A percentile compares a stretch with the other conserved stretches of the same genome.
These are phyloP conservation scores for Lampris megalopsis DNA, from an alignment of 2,113 vertebrate species.

Conservation along the genomic window DNA sequence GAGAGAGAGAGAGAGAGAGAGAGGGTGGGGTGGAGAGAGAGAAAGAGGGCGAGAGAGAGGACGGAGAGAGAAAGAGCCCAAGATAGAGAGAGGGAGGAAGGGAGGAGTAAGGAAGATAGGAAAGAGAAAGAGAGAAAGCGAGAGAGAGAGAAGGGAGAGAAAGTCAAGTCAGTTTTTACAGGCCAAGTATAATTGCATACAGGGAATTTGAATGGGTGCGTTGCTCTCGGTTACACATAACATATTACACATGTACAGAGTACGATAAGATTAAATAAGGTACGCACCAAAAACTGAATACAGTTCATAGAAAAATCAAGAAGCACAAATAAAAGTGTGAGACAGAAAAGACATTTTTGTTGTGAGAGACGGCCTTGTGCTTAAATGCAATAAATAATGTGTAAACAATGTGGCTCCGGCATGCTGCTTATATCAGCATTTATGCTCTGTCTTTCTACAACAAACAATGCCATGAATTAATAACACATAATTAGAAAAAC, in stretches of 20 bases:
- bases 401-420: background rate
- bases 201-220: no score
- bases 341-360: no score
- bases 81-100: slow-evolving; percentile 35
- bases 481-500: background rate
- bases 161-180: slow-evolving; percentile 32
- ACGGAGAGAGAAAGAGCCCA: no score
- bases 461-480: background rate
- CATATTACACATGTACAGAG: no score
- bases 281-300: no score
- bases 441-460: background rate
- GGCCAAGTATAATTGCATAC: no score
- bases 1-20: background rate
- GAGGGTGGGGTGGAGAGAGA: background rate
- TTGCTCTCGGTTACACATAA: no score
- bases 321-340: no score
- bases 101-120: slow-evolving; percentile 20
- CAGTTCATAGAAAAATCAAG: no score
- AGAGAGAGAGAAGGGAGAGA: no score
- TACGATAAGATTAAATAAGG: no score
- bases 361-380: background rate
- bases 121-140: slow-evolving; percentile 24
- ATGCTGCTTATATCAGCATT: background rate
- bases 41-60: no score
- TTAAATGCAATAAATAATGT: slow-evolving; percentile 1